A percentile compares a stretch with the other conserved stretches of the same genome.
Evolutionary conservation across 1,140 invertebrate genomes (phyloP).

Genomic region (Phymastichus coffea): DNA sequence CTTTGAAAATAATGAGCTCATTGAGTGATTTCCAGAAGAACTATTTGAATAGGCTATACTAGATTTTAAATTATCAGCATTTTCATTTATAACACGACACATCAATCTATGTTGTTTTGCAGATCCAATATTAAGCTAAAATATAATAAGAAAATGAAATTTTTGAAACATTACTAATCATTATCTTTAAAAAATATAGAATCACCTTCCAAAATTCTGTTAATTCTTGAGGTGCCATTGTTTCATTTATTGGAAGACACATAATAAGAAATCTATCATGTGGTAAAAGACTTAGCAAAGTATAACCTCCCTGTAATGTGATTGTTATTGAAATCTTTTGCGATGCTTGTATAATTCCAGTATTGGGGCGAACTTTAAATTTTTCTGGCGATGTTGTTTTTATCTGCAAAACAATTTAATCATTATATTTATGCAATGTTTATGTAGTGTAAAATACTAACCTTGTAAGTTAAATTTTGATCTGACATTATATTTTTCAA

Average conservation of each 20-base stretch:
- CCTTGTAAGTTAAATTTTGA: constrained; percentile 73
- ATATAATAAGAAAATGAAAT: constrained; percentile 9
- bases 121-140: constrained; percentile 43
- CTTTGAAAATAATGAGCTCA: constrained; percentile 44
- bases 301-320: constrained; percentile 59
- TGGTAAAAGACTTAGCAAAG: constrained; percentile 57
- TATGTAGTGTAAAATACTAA: constrained; percentile 42
- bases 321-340: constrained; percentile 57
- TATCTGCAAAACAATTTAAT: constrained; percentile 58
- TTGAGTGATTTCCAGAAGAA: constrained; percentile 34
- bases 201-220: constrained; percentile 66
- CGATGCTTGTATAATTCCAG: constrained; percentile 67
- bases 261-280: constrained; percentile 72
- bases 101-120: constrained; percentile 55
- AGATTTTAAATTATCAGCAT: constrained; percentile 36
- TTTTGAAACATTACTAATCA: constrained; percentile 13
- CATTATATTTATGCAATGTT: background rate
- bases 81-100: constrained; percentile 49
- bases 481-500: constrained; percentile 67
- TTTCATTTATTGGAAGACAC: constrained; percentile 61
- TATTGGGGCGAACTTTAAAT: constrained; percentile 84
- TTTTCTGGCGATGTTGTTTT: constrained; percentile 81
- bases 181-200: constrained; percentile 4
- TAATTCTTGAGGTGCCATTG: constrained; percentile 55
- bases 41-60: constrained; percentile 27